These are phyloP conservation scores for Clarias magur DNA, from an alignment of 2,113 vertebrate genomes.

Conservation along the genomic window DNA sequence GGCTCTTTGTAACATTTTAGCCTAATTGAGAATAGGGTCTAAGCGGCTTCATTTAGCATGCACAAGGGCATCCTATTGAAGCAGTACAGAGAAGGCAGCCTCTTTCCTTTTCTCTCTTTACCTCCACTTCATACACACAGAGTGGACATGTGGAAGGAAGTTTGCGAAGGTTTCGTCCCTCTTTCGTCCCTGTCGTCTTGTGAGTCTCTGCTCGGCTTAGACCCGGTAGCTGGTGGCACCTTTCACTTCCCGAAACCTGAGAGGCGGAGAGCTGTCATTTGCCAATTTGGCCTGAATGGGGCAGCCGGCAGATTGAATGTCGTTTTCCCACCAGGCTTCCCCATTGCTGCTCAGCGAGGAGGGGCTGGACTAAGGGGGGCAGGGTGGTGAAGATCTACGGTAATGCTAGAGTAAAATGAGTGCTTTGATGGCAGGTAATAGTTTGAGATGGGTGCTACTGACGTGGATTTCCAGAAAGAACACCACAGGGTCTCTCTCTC, in stretches of 20 bases:
- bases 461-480: conserved; percentile 78
- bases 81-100: background rate
- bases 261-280: conserved; percentile 85
- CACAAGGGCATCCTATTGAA: conserved; percentile 8
- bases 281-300: conserved; percentile 82
- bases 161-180: conserved; percentile 3
- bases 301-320: conserved; percentile 83
- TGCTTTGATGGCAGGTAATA: conserved; percentile 83
- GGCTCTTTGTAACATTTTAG: conserved; percentile 6
- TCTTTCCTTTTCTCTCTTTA: background rate
- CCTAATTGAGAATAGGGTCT: background rate
- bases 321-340: conserved; percentile 86
- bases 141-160: conserved; percentile 14
- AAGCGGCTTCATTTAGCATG: background rate
- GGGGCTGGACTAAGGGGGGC: conserved; percentile 59
- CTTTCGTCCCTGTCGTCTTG: conserved; percentile 1
- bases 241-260: conserved; percentile 76
- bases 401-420: conserved; percentile 88
- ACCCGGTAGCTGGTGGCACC: conserved; percentile 54
- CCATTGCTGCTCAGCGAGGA: conserved; percentile 76
- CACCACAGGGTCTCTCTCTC: conserved; percentile 60
- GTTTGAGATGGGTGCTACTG: conserved; percentile 75
- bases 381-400: conserved; percentile 66
- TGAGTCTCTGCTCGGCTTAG: conserved; percentile 27
- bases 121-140: conserved; percentile 13